Evolutionary conservation across 1,140 invertebrate genomes (phyloP), one percentile per base, ranked within the genome.

Genomic region (Metopolophium dirhodum): DNA sequence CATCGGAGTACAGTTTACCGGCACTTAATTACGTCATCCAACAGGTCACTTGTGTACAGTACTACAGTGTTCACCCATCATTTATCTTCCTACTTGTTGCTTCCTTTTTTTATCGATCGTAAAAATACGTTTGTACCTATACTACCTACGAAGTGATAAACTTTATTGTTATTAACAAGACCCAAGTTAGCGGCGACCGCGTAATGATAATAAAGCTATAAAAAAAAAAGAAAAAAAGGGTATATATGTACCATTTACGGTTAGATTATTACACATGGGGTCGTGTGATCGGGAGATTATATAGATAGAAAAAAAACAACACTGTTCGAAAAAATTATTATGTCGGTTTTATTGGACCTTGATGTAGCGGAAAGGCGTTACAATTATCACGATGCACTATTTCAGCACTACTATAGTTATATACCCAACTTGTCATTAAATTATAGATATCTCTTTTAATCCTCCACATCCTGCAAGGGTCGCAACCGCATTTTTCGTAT

Each of bases 61-160:
- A 18, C 11, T 54, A 4, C 7, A 3, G n/a, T 51, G n/a, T 26
- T 88, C n/a, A 68, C 26, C 54, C 54, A 2, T 37, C 26, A 45
- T 89, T 68, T 90, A 68, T 45, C 23, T 90, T 45, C 22, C 7
- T 51, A 54, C 57, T 77, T 90, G 89, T 61, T 68, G 45, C 37
- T 90, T 68, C 37, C 7, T 45, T 91, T 82, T 91, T 92, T 82
- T 92, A 92, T 92, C n/a, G 68, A 92, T 92, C 90, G 90, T 92
- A 92, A 92, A 91, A 92, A 37, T 77, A 77, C n/a, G 23, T 9
- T 9, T 51, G 35, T 83, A 41, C 20, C 77, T 82, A 30, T 30
- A 41, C 41, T 85, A 37, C 85, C 26, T 45, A 9, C 37, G 1
- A 47, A 41, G 26, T 45, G 89, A 90, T 68, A 68, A 51, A 41